Evolutionary conservation across 1,140 invertebrate species (phyloP).

Genomic region (Ooceraea biroi): DNA sequence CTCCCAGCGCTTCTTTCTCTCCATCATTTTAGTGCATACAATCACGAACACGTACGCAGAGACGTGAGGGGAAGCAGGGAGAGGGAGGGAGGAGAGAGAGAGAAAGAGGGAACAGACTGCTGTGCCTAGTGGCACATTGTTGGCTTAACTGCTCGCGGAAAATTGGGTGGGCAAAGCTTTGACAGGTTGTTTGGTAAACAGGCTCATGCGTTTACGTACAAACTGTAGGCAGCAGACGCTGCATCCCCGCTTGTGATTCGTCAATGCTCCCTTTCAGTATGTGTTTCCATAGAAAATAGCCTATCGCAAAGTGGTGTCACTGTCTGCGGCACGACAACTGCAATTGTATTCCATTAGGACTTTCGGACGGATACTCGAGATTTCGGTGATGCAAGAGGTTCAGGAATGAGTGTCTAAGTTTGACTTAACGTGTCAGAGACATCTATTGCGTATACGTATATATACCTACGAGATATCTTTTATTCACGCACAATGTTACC

Average conservation of each 20-base stretch:
- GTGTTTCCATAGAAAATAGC: conserved; percentile 67
- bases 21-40: conserved; percentile 11
- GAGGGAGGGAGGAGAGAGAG: not conserved
- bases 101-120: not conserved
- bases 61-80: not conserved
- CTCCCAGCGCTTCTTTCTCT: not conserved
- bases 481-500: no score
- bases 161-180: conserved; percentile 79
- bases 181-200: conserved; percentile 79
- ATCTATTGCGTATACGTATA: no score
- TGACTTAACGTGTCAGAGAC: not conserved
- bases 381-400: not conserved
- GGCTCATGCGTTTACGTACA: conserved; percentile 70
- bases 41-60: conserved; percentile 12
- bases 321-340: not conserved
- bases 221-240: conserved; percentile 59
- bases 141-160: conserved; percentile 77
- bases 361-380: conserved; percentile 7
- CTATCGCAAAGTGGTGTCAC: conserved; percentile 5
- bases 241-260: conserved; percentile 65
- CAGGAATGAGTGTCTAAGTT: not conserved
- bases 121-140: conserved; percentile 70
- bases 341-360: not conserved
- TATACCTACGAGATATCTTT: no score
- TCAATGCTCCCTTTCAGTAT: conserved; percentile 62